These are phyloP conservation scores for Acanthosoma haemorrhoidale DNA, from an alignment of 2,888 invertebrate genomes.

Conservation along the genomic window DNA sequence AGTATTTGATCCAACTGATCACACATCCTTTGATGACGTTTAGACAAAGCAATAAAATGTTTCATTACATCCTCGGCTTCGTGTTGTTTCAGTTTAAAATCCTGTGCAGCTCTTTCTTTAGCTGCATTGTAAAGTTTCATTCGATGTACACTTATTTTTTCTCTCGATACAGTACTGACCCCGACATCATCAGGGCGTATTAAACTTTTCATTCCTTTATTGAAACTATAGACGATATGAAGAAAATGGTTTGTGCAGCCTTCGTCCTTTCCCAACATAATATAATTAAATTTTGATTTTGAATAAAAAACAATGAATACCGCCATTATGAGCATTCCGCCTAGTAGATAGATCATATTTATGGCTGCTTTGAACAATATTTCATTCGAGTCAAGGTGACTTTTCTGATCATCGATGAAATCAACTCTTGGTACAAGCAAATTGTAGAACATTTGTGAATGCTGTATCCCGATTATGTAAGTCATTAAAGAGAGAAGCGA, in stretches of 20 bases:
- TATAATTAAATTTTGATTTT: neutral
- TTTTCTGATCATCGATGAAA: neutral
- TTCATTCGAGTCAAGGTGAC: neutral
- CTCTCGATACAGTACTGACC: neutral
- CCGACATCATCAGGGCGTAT: neutral
- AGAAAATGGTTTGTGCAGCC: neutral
- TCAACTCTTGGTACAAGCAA: neutral
- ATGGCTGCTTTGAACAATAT: neutral
- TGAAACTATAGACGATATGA: neutral
- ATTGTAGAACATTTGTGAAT: neutral
- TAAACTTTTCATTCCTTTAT: neutral
- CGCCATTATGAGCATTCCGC: neutral
- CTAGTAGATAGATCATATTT: neutral
- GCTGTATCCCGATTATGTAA: neutral
- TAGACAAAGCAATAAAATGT: neutral
- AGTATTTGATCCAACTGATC: neutral
- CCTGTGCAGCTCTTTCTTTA: neutral
- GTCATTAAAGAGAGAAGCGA: neutral
- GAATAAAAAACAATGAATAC: neutral
- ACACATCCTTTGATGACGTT: neutral
- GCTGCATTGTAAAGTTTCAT: neutral
- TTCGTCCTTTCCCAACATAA: neutral
- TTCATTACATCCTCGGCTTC: neutral
- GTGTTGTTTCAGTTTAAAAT: neutral
- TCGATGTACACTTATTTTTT: neutral